Conservation (phyloP, 2,888 invertebrate species). For the Syrphus vitripennis region DNA sequence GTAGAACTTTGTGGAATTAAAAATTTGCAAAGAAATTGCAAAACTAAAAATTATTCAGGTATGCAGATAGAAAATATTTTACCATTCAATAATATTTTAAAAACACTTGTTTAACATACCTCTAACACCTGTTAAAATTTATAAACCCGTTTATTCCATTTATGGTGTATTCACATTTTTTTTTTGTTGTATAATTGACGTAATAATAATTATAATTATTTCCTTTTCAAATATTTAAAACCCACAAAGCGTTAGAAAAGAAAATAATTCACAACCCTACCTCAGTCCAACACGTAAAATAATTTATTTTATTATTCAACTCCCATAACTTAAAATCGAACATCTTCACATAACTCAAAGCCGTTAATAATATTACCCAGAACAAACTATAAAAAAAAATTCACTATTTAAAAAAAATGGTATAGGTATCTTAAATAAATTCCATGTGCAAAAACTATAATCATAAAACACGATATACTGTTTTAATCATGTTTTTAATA, state of each 20-base stretch:
- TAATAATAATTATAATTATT: neutral
- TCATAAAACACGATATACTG: neutral
- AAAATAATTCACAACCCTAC: neutral
- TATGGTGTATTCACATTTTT: neutral
- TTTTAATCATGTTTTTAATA: neutral
- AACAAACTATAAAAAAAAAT: neutral
- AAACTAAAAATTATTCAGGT: neutral
- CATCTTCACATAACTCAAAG: no score
- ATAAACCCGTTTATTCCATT: neutral
- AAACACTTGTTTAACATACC: neutral
- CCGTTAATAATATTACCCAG: neutral
- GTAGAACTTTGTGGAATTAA: neutral
- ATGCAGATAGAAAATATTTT: neutral
- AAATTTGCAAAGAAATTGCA: neutral
- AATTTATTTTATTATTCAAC: neutral
- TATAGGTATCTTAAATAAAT: neutral
- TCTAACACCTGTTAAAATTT: constrained; percentile 2
- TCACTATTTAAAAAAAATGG: neutral
- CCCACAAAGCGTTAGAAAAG: neutral
- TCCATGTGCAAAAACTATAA: neutral
- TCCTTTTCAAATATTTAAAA: neutral
- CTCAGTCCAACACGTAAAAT: neutral
- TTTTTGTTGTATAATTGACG: neutral
- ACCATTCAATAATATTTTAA: neutral
- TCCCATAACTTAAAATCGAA: neutral